A percentile compares a stretch with the other conserved stretches of the same genome.
Evolutionary conservation across 2,113 vertebrate species (phyloP).

Genomic region (Centropus bengalensis): DNA sequence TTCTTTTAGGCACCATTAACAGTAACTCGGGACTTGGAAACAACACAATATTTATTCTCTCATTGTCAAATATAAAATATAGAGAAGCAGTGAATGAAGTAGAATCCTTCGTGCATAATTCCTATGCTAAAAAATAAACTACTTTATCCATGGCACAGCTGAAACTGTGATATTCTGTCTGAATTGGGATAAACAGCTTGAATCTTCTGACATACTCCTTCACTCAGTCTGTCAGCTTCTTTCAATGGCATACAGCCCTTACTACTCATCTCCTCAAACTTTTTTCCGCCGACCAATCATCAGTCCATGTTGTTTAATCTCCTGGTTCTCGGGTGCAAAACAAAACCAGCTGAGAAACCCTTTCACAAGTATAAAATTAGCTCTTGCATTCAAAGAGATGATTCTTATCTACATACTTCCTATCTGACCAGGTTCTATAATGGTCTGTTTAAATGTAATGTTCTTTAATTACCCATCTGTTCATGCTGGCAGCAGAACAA

Average conservation of each 20-base stretch:
- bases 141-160: background rate
- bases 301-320: background rate
- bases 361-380: background rate
- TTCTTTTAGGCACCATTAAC: background rate
- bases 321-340: background rate
- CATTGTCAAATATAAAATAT: background rate
- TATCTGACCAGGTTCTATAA: conserved; percentile 14
- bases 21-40: conserved; percentile 13
- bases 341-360: background rate
- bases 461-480: conserved; percentile 52
- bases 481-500: conserved; percentile 19
- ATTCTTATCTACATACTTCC: background rate
- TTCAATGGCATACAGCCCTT: background rate
- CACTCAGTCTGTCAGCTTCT: background rate
- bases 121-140: background rate
- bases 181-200: background rate
- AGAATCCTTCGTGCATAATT: background rate
- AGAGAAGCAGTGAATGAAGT: background rate
- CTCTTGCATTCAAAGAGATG: background rate
- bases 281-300: background rate
- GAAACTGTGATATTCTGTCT: background rate
- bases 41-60: conserved; percentile 12
- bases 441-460: background rate
- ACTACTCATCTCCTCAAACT: background rate
- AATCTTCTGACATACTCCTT: background rate